Evolutionary conservation across 1,140 invertebrate species (phyloP).

Genomic region (Argopecten irradians): DNA sequence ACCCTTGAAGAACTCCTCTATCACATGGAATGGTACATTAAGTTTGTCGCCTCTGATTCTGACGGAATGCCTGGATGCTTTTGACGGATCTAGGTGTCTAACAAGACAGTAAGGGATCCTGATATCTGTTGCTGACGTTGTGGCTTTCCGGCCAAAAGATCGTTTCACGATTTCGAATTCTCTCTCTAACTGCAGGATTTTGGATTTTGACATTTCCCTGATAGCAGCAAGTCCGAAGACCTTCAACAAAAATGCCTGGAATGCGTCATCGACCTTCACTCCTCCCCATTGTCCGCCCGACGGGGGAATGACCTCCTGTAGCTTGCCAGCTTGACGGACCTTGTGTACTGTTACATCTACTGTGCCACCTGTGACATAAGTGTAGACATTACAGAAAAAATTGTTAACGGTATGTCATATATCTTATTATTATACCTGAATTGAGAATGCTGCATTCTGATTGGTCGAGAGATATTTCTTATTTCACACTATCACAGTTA

Average conservation of each 20-base stretch:
- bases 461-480: too few species aligned
- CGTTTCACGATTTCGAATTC: slow-evolving; percentile 31
- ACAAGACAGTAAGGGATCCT: not conserved
- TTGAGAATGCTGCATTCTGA: too few species aligned
- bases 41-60: not conserved
- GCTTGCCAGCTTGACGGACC: not conserved
- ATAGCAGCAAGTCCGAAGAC: not conserved
- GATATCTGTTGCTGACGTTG: not conserved
- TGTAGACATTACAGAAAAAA: too few species aligned
- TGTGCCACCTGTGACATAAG: slow-evolving; percentile 16
- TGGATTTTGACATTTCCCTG: not conserved
- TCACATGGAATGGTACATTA: not conserved
- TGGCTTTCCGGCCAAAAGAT: not conserved
- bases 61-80: not conserved
- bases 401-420: too few species aligned
- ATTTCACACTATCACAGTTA: too few species aligned
- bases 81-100: not conserved
- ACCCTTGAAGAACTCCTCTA: not conserved
- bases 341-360: slow-evolving; percentile 21
- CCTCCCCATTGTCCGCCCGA: not conserved
- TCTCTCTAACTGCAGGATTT: not conserved
- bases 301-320: not conserved
- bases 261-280: not conserved
- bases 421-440: too few species aligned
- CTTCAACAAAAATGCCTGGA: not conserved